Evolutionary conservation across 2,113 vertebrate species (phyloP), one percentile per base, ranked within the genome.

Genomic region (Etia nguti): DNA sequence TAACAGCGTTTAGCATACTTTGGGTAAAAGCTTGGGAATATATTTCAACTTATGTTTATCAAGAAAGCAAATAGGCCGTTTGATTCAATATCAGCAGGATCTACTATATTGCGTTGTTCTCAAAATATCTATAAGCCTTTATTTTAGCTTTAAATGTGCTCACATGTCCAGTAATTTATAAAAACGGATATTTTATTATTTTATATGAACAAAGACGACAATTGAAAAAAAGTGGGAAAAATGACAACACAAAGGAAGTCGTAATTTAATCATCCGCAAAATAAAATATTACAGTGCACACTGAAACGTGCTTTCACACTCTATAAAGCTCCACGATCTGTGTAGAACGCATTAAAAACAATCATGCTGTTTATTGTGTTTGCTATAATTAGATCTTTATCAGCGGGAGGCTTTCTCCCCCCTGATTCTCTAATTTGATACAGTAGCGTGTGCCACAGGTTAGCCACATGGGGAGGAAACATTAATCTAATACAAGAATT

Each of bases 341-440:
- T 26, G 34, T 68, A 57, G 83, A 65, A 85, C 65, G 48, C 87
- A 87, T 90, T 85, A 93, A 94, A 96, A 95, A 96, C 92, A 94
- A 95, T 94, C 93, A 93, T 85, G 90, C 92, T 94, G 94, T 94
- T 96, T 96, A 93, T 95, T 95, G 92, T 94, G 88, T 95, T 95
- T 94, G 92, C 86, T 82, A 91, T 96, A 96, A 95, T 96, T 94
- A 95, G 89, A 95, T 95, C 90, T 91, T 86, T 85, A 94, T 86
- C 95, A 93, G 93, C 81, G 12, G 94, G 92, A 89, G 62, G 81
- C 79, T 62, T 89, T 86, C 54, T 79, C 73, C 81, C 89, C 92
- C 92, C 89, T 85, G 93, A 95, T 93, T 95, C 91, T 86, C 90
- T 96, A 93, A 95, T 94, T 93, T 93, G 94, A 96, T 95, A 91